Percentiles rank a stretch among this genome's conserved stretches.
Conservation (phyloP, 2,113 vertebrate species). For the Oenanthe melanoleuca region DNA sequence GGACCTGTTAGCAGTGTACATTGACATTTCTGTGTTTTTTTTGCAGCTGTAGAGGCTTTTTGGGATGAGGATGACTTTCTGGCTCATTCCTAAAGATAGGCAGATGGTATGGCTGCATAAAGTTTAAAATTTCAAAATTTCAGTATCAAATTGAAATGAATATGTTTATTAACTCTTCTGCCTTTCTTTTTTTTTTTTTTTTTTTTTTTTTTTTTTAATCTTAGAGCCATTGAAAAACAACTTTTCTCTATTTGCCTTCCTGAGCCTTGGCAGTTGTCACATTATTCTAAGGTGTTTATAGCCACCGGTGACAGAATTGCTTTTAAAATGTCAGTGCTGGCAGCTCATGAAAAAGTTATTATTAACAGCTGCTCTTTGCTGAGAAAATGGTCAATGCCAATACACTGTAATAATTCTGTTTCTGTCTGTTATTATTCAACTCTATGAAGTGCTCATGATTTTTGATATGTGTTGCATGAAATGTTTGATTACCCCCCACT, state of each 20-base stretch:
- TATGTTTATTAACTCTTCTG: background rate
- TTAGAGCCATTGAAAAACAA: background rate
- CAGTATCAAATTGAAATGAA: background rate
- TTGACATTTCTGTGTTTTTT: background rate
- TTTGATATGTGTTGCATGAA: background rate
- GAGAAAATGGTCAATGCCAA: background rate
- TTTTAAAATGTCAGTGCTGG: constrained; percentile 8
- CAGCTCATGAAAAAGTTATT: background rate
- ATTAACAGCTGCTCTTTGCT: background rate
- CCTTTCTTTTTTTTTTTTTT: too few relatives aligned
- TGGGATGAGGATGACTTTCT: background rate
- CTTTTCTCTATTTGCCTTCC: background rate
- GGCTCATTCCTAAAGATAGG: background rate
- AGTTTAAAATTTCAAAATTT: background rate
- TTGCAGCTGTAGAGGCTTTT: background rate
- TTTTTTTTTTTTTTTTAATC: background rate
- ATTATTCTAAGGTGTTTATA: background rate
- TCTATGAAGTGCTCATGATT: background rate
- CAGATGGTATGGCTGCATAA: background rate
- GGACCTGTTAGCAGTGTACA: background rate
- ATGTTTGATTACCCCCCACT: background rate
- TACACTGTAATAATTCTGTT: background rate
- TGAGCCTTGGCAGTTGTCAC: background rate
- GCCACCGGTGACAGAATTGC: background rate
- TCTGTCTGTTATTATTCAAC: background rate